Base-by-base conservation (phyloP, 53 echinoderm and acorn worm species). In the Astropecten irregularis region DNA sequence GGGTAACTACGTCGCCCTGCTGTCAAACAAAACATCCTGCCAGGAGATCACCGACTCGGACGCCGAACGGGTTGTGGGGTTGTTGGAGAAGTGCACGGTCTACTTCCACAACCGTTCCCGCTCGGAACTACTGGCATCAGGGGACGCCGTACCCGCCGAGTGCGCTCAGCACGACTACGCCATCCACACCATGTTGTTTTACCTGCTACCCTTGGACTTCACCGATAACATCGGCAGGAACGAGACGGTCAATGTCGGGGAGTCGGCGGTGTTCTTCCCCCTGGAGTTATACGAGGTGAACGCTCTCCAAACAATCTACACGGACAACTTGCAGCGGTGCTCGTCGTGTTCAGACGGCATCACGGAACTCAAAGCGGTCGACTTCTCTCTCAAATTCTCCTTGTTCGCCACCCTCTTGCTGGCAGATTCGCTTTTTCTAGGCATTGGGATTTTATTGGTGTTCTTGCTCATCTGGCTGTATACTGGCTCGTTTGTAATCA, bases 401-500 rank as follows among this genome's bases (percentile, higher is more conserved):
- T 21, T 91, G 1, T 95, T 95, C 55, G 55, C 68, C 20, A 62
- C 77, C 4, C 70, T 79, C 30, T 27, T 92, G 0, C 26, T 86
- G 31, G 62, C 71, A 2, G 95, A 95, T 47, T 71, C 89, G 2
- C 2, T 82, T 4, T 89, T 69, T 19, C 46, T 89, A 13, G 89
- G 42, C 4, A 74, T 86, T 15, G 91, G 88, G 9, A 63, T 66
- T 29, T 29, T 76, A 1, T 16, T 63, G 11, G 86, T 89, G 2
- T n/a, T 90, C 28, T 3, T 95, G 3, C 66, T 95, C n/a, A 86
- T 95, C 16, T 92, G 87, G 89, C 18, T 88, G 0, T 95, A 95
- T 49, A 89, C 83, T 9, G 64, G 73, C 9, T 95, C 95, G 0
- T 33, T 95, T 0, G 34, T 95, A 9, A 73, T 95, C 18, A 89